Evolutionary conservation across 2,888 invertebrate genomes (phyloP).

Genomic region (Alcis repandata): DNA sequence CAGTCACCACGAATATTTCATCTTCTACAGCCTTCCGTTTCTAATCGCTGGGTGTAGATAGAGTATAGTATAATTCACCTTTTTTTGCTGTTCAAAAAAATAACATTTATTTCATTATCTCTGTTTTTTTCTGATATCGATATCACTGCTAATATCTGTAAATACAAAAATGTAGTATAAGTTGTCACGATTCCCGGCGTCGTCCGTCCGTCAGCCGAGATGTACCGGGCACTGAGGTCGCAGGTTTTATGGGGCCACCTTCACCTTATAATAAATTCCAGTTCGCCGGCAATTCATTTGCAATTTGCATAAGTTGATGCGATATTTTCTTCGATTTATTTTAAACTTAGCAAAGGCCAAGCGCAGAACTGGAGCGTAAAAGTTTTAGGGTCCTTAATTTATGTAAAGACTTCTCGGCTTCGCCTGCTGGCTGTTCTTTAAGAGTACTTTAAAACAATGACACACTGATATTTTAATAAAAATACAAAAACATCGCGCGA

Average conservation of each 20-base stretch:
- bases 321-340: slow-evolving; percentile 35
- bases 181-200: too few species aligned
- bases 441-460: slow-evolving; percentile 16
- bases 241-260: slow-evolving; percentile 51
- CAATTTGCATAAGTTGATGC: slow-evolving; percentile 53
- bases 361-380: slow-evolving; percentile 32
- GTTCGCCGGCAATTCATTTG: slow-evolving; percentile 46
- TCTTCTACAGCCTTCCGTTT: too few species aligned
- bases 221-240: slow-evolving; percentile 46
- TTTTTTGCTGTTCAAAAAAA: too few species aligned
- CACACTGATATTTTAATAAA: background rate
- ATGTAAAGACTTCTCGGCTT: slow-evolving; percentile 17
- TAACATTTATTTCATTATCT: too few species aligned
- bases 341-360: slow-evolving; percentile 32
- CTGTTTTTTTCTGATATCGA: too few species aligned
- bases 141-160: too few species aligned
- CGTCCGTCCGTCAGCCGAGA: slow-evolving; percentile 11
- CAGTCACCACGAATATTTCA: too few species aligned
- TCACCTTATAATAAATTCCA: slow-evolving; percentile 54
- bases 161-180: too few species aligned
- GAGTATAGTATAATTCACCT: too few species aligned
- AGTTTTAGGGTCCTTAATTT: slow-evolving; percentile 30
- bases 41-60: too few species aligned
- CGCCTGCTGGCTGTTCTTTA: slow-evolving; percentile 18
- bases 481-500: background rate